Evolutionary conservation across 1,140 invertebrate genomes (phyloP), one percentile per base, ranked within the genome.

Genomic region (Leucophenga varia): DNA sequence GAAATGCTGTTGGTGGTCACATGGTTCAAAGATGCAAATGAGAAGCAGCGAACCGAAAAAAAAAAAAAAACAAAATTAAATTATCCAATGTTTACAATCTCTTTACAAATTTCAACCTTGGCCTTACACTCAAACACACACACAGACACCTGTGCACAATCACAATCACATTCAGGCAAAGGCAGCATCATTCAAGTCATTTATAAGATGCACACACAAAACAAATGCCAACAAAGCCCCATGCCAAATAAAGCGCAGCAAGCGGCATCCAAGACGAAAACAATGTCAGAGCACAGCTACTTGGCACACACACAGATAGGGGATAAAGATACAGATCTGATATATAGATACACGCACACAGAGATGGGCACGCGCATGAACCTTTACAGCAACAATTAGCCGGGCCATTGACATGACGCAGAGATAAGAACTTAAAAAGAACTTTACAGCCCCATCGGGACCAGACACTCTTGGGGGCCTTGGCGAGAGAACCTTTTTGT

Each of bases 11-110:
- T 45, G 47, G 43, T n/a, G n/a, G n/a, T n/a, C n/a, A n/a, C n/a
- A n/a, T n/a, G n/a, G n/a, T 51, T 47, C 21, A 46, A 42, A 59
- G 61, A 64, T 67, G 61, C 63, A 64, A 64, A 64, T 67, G 63
- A 60, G 50, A n/a, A n/a, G 47, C 49, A 52, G 31, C 47, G 13
- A 49, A 52, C 41, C 35, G 34, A 61, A 57, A 52, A 31, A 60
- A 59, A 50, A 60, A 39, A 47, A 14, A 40, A 50, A 60, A 42
- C 45, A 48, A 61, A 52, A 59, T 61, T 51, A 55, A 49, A 57
- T 55, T 57, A 65, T 63, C 63, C 63, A 63, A 63, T 63, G 63
- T 57, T 65, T 65, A 65, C 63, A 65, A 65, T 65, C 63, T 65
- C 64, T 65, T 65, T 65, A 65, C 63, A 67, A 65, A 67, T 67